Base-by-base conservation (phyloP, 2,888 invertebrate genomes). In the Parnassius mnemosyne region DNA sequence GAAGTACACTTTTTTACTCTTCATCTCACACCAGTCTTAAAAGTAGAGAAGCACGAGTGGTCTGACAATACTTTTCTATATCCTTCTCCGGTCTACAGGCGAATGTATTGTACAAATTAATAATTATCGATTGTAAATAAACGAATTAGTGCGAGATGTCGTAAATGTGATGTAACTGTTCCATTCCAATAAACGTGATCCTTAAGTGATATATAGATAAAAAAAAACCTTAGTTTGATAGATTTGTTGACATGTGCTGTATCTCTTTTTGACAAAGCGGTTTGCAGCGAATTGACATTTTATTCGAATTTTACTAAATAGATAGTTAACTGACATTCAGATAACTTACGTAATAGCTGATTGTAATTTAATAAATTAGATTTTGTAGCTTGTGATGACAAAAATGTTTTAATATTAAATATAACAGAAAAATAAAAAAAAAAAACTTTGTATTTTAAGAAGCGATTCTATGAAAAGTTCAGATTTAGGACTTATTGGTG, bases 121-220 rank as follows among this genome's bases (percentile, higher is more conserved):
- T 64, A 12, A 50, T 69, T 70, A 64, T 42, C 12, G 9, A 49
- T 63, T 71, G 73, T 72, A 73, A 71, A 71, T 75, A 74, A 66
- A 77, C 70, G 54, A 55, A 55, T 72, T 75, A 74, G 71, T 74
- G 68, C 81, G 77, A 77, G 79, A 77, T 78, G 77, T 10, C 49
- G 49, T 67, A 66, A 61, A 74, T 78, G 83, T 81, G 81, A 82
- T 81, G 75, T 75, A 76, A 80, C 78, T 72, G 73, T 77, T 81
- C 80, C 86, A 85, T 84, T 86, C 84, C 85, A 81, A 66, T 68
- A 65, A 70, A 72, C 69, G 79, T 81, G 79, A 82, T 80, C 74
- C 75, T 78, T 78, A 79, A 76, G 85, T 85, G 84, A 85, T 85
- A 85, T 80, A 85, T 80, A 55, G 65, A 58, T 42, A 16, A 53